These are phyloP conservation scores for Trilocha varians DNA, from an alignment of 2,888 invertebrate genomes.

Conservation along the genomic window DNA sequence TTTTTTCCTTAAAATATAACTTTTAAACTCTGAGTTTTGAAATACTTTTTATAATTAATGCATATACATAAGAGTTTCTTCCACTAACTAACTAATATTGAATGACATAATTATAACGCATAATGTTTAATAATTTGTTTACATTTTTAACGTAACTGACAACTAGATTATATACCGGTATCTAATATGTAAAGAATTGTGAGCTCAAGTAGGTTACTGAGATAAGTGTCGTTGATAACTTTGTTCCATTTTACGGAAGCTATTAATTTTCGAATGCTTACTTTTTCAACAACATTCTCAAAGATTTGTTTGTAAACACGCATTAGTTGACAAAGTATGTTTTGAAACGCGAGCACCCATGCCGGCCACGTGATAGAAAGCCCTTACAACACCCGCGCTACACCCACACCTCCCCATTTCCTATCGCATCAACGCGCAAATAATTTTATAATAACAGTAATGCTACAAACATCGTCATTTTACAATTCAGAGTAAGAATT, in stretches of 20 bases:
- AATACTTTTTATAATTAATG: no score
- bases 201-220: neutral
- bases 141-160: no score
- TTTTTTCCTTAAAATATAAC: neutral
- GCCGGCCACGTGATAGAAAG: constrained; percentile 32
- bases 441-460: no score
- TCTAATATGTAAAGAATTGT: neutral
- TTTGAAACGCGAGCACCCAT: constrained; percentile 35
- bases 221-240: neutral
- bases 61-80: no score
- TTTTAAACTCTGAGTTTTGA: no score
- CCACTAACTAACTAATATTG: no score
- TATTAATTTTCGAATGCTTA: constrained; percentile 5
- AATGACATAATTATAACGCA: neutral
- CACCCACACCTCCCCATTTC: constrained; percentile 2
- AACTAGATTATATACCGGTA: no score
- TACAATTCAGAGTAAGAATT: no score
- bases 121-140: neutral
- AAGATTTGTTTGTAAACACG: constrained; percentile 51
- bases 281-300: constrained; percentile 28
- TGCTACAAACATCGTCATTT: no score
- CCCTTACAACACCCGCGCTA: neutral
- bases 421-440: no score
- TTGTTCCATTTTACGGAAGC: neutral
- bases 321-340: constrained; percentile 45